A percentile compares a stretch with the other conserved stretches of the same genome.
phyloP scores from a whole-genome alignment of 2,113 vertebrate genomes.

The Mus spicilegus region DNA sequence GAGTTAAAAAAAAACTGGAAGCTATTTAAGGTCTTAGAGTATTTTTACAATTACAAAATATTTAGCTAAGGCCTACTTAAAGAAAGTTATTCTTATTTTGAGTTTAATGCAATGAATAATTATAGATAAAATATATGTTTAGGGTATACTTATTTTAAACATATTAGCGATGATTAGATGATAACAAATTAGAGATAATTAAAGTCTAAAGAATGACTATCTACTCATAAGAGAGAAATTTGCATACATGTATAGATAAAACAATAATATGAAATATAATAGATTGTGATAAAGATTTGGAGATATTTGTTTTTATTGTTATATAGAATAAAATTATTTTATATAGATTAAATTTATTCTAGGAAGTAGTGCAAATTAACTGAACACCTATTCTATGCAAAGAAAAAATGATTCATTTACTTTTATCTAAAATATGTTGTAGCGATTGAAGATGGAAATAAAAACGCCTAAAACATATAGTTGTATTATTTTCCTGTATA shows the following conservation, averaged over 20 bases:
- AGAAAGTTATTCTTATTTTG: neutral
- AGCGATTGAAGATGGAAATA: neutral
- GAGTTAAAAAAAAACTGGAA: neutral
- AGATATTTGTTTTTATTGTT: neutral
- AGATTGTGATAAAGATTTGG: neutral
- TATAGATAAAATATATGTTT: slow-evolving; percentile 10
- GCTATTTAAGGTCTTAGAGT: neutral
- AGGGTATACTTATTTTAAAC: neutral
- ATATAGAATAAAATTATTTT: neutral
- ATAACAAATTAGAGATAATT: neutral
- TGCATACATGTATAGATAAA: neutral
- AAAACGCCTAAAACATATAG: neutral
- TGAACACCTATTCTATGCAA: neutral
- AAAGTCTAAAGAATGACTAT: neutral
- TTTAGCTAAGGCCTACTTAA: slow-evolving; percentile 2
- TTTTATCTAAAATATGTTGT: neutral
- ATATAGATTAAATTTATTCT: neutral
- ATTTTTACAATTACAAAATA: neutral
- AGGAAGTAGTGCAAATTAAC: neutral
- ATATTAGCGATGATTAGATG: too few relatives aligned
- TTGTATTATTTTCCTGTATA: neutral
- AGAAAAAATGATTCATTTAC: neutral
- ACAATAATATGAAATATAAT: neutral
- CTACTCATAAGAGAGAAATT: neutral
- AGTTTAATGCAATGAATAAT: slow-evolving; percentile 34